phyloP scores from a whole-genome alignment of 2,888 invertebrate species.

The Hoplodrina ambigua region DNA sequence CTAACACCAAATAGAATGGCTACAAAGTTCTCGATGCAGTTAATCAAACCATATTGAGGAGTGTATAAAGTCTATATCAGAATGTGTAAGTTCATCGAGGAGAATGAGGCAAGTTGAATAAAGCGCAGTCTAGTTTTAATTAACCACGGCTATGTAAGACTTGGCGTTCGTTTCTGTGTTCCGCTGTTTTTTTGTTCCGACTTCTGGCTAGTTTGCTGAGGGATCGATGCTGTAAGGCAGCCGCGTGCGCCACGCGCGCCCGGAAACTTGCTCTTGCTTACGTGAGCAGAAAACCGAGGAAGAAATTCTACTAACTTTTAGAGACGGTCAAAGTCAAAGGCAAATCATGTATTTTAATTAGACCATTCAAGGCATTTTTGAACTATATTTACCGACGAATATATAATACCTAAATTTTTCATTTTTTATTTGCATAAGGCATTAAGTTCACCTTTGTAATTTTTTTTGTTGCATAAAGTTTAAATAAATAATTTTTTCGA shows the following conservation, averaged over 20 bases:
- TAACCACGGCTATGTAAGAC: constrained; percentile 55
- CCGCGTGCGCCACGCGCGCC: constrained; percentile 3
- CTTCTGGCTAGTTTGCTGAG: constrained; percentile 32
- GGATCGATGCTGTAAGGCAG: constrained; percentile 1
- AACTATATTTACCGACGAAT: too few relatives aligned
- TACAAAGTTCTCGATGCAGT: constrained; percentile 47
- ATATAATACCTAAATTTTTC: too few relatives aligned
- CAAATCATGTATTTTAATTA: too few relatives aligned
- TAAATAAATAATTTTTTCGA: too few relatives aligned
- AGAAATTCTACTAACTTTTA: too few relatives aligned
- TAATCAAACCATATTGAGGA: constrained; percentile 37
- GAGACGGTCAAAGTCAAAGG: too few relatives aligned
- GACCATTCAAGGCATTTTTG: too few relatives aligned
- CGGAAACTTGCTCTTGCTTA: constrained; percentile 7
- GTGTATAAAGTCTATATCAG: constrained; percentile 43
- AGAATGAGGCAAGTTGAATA: constrained; percentile 52
- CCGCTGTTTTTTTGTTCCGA: constrained; percentile 51
- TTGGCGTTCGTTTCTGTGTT: constrained; percentile 39
- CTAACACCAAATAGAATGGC: constrained; percentile 37
- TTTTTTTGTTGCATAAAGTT: too few relatives aligned
- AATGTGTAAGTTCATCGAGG: constrained; percentile 34
- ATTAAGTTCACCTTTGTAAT: too few relatives aligned
- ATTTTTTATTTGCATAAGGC: too few relatives aligned
- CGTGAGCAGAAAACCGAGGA: background rate
- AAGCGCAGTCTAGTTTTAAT: constrained; percentile 60